phyloP scores from a whole-genome alignment of 2,888 invertebrate genomes.

The Phyllotreta cruciferae region DNA sequence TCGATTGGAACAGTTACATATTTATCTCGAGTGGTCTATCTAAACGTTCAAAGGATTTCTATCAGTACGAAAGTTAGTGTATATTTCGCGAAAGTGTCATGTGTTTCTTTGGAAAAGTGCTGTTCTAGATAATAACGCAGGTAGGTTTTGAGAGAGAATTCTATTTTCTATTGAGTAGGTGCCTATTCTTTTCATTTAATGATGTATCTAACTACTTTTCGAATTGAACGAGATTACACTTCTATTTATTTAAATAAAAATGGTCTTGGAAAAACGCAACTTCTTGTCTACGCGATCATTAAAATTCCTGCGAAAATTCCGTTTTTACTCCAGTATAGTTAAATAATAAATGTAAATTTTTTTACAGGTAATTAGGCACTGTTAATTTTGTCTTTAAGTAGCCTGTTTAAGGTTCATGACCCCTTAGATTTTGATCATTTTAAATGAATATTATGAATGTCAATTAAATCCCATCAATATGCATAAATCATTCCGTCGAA shows the following conservation, averaged over 20 bases:
- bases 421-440: background rate
- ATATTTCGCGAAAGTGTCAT: slow-evolving; percentile 26
- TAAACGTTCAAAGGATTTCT: slow-evolving; percentile 21
- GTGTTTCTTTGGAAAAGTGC: slow-evolving; percentile 29
- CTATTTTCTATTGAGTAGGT: slow-evolving; percentile 5
- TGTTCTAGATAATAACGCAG: slow-evolving; percentile 27
- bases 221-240: too few species aligned
- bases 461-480: slow-evolving; percentile 1
- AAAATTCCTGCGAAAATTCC: too few species aligned
- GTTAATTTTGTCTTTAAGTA: too few species aligned
- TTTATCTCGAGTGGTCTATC: slow-evolving; percentile 23
- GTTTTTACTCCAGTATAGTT: too few species aligned
- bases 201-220: background rate
- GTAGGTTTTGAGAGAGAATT: slow-evolving; percentile 14
- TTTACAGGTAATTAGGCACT: too few species aligned
- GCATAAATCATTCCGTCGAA: slow-evolving; percentile 3
- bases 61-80: slow-evolving; percentile 23
- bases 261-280: too few species aligned
- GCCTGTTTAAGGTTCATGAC: background rate
- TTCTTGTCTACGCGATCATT: too few species aligned
- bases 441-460: too few species aligned
- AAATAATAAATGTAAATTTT: too few species aligned
- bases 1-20: slow-evolving; percentile 17
- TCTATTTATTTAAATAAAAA: too few species aligned
- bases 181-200: background rate